phyloP scores from a whole-genome alignment of 2,113 vertebrate species.

The Jaculus jaculus region DNA sequence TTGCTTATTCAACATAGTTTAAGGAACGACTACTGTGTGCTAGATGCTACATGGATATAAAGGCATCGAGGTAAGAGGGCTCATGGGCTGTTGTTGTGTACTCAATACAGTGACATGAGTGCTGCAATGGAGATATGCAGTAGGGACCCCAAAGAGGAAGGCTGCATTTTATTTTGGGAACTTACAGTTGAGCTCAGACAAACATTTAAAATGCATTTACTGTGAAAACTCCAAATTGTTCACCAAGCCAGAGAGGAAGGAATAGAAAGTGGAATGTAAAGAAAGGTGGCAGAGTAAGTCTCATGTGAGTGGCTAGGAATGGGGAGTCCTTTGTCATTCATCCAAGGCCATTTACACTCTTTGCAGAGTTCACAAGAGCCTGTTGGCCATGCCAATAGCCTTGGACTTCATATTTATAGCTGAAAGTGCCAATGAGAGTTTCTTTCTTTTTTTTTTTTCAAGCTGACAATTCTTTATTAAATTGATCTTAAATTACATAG shows the following conservation, averaged over 20 bases:
- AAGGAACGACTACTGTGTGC: not conserved
- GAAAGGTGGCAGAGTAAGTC: not conserved
- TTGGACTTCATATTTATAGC: slow-evolving; percentile 21
- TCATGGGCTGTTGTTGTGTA: not conserved
- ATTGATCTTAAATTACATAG: not conserved
- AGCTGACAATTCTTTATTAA: slow-evolving; percentile 22
- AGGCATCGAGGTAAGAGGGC: not conserved
- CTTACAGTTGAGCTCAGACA: not conserved
- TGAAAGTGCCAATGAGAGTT: not conserved
- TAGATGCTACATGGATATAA: not conserved
- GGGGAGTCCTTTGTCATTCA: not conserved
- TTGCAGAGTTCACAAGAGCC: not conserved
- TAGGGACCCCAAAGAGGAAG: not conserved
- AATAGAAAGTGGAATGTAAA: not conserved
- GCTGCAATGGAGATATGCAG: not conserved
- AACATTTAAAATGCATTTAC: not conserved
- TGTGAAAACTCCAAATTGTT: not conserved
- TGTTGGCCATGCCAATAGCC: not conserved
- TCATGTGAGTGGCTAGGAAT: not conserved
- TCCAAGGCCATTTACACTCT: not conserved
- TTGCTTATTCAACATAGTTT: not conserved
- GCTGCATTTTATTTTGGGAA: not conserved
- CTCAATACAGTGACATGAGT: not conserved
- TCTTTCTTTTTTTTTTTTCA: no score
- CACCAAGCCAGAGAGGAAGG: not conserved